These are phyloP conservation scores for Ernsta delagoae DNA, from an alignment of 2,888 invertebrate genomes.

Conservation along the genomic window DNA sequence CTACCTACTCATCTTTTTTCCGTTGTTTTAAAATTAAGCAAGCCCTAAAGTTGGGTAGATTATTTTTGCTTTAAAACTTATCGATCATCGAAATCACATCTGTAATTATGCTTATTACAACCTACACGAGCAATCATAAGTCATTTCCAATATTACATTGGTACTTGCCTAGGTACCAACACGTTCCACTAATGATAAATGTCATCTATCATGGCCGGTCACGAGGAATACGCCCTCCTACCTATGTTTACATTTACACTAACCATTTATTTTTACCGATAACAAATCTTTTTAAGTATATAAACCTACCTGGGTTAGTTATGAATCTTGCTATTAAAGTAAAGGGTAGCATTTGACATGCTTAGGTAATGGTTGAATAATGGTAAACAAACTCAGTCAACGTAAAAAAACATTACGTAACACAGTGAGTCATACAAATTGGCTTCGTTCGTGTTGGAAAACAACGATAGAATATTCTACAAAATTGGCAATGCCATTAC, in stretches of 20 bases:
- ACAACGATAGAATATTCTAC: too few relatives aligned
- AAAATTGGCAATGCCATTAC: too few relatives aligned
- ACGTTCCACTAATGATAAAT: constrained; percentile 54
- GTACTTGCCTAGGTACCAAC: not conserved
- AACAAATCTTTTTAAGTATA: not conserved
- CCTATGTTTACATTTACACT: constrained; percentile 6
- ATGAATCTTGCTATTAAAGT: not conserved
- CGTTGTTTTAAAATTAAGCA: too few relatives aligned
- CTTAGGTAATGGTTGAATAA: not conserved
- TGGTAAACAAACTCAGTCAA: not conserved
- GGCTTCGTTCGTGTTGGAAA: not conserved
- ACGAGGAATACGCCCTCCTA: constrained; percentile 59
- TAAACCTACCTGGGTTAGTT: not conserved
- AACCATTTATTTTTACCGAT: constrained; percentile 1
- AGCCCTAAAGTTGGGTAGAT: too few relatives aligned
- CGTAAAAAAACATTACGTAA: not conserved
- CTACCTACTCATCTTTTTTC: too few relatives aligned
- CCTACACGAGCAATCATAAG: not conserved
- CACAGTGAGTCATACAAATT: not conserved
- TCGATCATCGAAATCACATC: not conserved
- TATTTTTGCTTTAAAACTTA: not conserved
- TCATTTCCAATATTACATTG: constrained; percentile 7
- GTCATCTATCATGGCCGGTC: constrained; percentile 63
- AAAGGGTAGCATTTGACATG: not conserved
- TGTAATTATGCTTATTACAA: not conserved